phyloP scores from a whole-genome alignment of 2,888 invertebrate species.

The Opisthograptis luteolata region DNA sequence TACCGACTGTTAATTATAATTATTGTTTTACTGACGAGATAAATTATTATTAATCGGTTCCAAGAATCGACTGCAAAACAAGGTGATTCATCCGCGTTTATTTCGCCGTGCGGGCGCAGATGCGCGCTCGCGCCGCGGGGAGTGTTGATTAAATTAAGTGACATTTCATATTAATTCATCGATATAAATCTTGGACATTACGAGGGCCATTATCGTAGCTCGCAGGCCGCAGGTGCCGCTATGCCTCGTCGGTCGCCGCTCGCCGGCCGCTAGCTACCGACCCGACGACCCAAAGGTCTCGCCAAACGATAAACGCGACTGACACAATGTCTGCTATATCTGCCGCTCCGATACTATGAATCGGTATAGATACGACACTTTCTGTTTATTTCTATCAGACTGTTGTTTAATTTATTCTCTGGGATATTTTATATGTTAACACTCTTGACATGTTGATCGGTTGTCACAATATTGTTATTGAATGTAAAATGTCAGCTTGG shows the following conservation, averaged over 20 bases:
- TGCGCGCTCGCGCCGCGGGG: constrained; percentile 67
- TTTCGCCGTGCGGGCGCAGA: constrained; percentile 58
- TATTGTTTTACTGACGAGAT: constrained; percentile 79
- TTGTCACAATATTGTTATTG: neutral
- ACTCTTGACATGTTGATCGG: constrained; percentile 8
- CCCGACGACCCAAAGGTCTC: constrained; percentile 54
- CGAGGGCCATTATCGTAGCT: constrained; percentile 62
- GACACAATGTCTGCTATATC: constrained; percentile 58
- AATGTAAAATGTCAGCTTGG: neutral
- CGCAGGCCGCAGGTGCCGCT: constrained; percentile 60
- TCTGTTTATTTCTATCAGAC: constrained; percentile 29
- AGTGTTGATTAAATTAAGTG: constrained; percentile 76
- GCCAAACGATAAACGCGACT: constrained; percentile 52
- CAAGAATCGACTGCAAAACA: constrained; percentile 79
- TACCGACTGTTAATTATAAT: constrained; percentile 80
- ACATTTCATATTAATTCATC: constrained; percentile 78
- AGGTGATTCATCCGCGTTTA: constrained; percentile 74
- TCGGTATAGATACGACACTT: constrained; percentile 27
- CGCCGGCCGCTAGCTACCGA: neutral
- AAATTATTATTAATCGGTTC: constrained; percentile 80
- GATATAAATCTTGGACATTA: constrained; percentile 73
- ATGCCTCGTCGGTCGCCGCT: constrained; percentile 19
- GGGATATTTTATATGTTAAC: constrained; percentile 22
- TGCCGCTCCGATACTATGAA: constrained; percentile 29
- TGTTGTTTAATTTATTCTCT: constrained; percentile 20